Evolutionary conservation across 2,797 vertebrate species (phyloP), one percentile per base, ranked within the genome.

Genomic region (Pelodytes ibericus): DNA sequence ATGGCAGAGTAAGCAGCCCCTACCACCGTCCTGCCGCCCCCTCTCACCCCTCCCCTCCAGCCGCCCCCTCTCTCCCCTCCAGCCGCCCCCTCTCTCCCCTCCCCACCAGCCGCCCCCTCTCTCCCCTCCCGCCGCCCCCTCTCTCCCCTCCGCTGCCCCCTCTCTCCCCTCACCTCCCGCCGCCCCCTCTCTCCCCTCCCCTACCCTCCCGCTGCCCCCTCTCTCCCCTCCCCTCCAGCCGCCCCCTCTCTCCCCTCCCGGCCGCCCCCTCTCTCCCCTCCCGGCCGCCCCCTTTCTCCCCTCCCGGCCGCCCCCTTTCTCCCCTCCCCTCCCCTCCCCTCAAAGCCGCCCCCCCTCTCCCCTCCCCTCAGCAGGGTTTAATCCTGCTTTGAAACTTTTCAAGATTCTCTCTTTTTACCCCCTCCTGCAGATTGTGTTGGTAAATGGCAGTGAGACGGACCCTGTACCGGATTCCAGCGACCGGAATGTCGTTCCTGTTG

Each of bases 351-450:
- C n/a, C n/a, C n/a, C n/a, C n/a, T n/a, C n/a, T n/a, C n/a, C n/a
- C n/a, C 16, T 31, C 3, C 4, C 0, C 25, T 68, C 36, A 5
- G 25, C 9, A 8, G 33, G n/a, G 30, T 15, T n/a, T 20, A 36
- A 20, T 10, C 16, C 15, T 62, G 5, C 31, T 13, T 44, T 3
- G 10, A 36, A 36, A 36, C 11, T 6, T 36, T 6, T 36, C 5
- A 36, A 9, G 5, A 65, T 10, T 27, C 16, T 26, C 6, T 24
- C 33, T 3, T 41, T 62, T 27, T n/a, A n/a, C n/a, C 24, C 25
- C 26, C 10, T 26, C 7, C 25, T 11, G 0, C 81, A 98, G 96
- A 95, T 98, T 7, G 89, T 96, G 24, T 86, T 98, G 80, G 89
- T 97, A 53, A 94, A 95, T 22, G 95, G 0, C 24, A 86, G 36